Evolutionary conservation across 2,797 vertebrate species (phyloP).

Genomic region (Paguma larvata): DNA sequence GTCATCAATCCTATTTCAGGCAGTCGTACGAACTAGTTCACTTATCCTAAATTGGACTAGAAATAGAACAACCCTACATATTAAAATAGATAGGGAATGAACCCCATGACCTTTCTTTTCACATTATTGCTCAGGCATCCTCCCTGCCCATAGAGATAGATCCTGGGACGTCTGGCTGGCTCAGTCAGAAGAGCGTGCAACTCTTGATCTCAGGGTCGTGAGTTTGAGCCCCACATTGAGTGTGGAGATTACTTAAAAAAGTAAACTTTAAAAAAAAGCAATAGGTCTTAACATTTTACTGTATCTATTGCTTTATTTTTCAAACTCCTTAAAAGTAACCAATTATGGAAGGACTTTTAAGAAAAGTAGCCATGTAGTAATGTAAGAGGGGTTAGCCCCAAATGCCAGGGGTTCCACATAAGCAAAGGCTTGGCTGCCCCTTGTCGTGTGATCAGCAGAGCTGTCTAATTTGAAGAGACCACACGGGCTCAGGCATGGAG

Average conservation of each 20-base stretch:
- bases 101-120: background rate
- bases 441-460: background rate
- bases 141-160: background rate
- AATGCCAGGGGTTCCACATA: background rate
- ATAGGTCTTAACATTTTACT: conserved; percentile 28
- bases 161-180: background rate
- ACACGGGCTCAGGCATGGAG: background rate
- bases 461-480: background rate
- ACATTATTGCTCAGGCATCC: background rate
- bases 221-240: background rate
- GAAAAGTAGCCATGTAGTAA: background rate
- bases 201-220: background rate
- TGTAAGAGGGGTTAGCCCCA: background rate
- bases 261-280: background rate
- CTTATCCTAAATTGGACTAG: background rate
- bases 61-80: background rate
- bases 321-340: background rate
- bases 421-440: background rate
- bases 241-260: background rate
- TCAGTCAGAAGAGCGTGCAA: background rate
- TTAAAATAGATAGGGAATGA: conserved; percentile 4
- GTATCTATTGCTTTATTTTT: background rate
- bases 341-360: background rate
- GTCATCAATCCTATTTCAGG: background rate
- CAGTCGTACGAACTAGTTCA: background rate